Evolutionary conservation across 2,888 invertebrate genomes (phyloP), one percentile per base, ranked within the genome.

Genomic region (Alloplasta piceator): DNA sequence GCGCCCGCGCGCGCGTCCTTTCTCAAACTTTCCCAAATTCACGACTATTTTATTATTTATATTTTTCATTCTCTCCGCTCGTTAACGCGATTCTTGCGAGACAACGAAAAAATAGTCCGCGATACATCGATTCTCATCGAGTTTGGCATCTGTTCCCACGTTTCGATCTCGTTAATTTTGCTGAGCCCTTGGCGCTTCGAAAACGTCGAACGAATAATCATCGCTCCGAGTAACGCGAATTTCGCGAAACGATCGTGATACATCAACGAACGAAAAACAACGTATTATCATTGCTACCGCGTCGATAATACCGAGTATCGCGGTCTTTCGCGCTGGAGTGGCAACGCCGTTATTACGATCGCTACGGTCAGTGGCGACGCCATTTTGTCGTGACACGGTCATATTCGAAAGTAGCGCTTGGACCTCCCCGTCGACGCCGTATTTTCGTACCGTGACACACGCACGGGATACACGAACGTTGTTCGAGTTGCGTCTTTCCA

Each of bases 321-420:
- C 26, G 78, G 56, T 80, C 78, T 52, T 78, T 84, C 87, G 87
- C 85, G 86, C 87, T 89, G 87, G 87, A 89, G 87, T 85, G 85
- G 84, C 88, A 85, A 86, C 84, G 26, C 26, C 26, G 86, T 84
- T 83, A 78, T 83, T 83, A 81, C 82, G 82, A 87, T 81, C 85
- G 85, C 84, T 87, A 85, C 86, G 87, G 84, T 85, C 86, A 88
- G 89, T 89, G 89, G 89, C 89, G 88, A 77, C 89, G 91, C 91
- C 91, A 91, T 91, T 87, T 91, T 91, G 89, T 89, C 84, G 85
- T 85, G 86, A 87, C 84, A 80, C 82, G 67, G 56, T 82, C 81
- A 71, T 80, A 84, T 85, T 86, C 78, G 82, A 85, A 85, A 84
- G 83, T 85, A 79, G 85, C 72, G 81, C 74, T 71, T 60, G 81